phyloP scores from a whole-genome alignment of 2,797 vertebrate genomes.

The Lepus townsendii region DNA sequence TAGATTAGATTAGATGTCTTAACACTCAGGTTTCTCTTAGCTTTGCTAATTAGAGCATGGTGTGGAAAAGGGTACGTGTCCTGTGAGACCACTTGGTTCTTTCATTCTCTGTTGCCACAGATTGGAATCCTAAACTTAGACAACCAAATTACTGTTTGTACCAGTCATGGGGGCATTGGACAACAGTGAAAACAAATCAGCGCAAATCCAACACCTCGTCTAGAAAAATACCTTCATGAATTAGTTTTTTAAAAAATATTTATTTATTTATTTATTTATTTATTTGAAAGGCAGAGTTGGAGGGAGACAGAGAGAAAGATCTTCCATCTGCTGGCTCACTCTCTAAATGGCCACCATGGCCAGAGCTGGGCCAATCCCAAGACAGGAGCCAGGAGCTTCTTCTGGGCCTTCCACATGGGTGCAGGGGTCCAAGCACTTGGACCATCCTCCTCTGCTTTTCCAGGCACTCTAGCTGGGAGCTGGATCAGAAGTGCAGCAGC shows the following conservation, averaged over 20 bases:
- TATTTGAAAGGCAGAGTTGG: no score
- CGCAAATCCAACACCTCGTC: not conserved
- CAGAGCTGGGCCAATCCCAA: no score
- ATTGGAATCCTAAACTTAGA: not conserved
- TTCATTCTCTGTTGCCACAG: not conserved
- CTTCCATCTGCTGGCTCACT: no score
- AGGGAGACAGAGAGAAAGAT: no score
- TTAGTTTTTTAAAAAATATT: no score
- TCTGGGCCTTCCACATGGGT: no score
- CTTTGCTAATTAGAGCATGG: not conserved
- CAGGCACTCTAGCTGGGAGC: no score
- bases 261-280: not conserved
- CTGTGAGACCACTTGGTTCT: not conserved
- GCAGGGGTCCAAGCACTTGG: no score
- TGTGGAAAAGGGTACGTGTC: not conserved
- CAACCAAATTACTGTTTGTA: not conserved
- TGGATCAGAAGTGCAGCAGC: no score
- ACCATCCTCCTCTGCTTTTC: no score
- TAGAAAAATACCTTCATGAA: conserved; percentile 19
- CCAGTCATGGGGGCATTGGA: not conserved
- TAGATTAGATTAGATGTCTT: conserved; percentile 16
- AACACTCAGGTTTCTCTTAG: not conserved
- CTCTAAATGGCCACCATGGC: no score
- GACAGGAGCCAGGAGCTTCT: no score
- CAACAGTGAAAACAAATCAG: not conserved